Conservation (phyloP, 37 sponge, comb jelly and placozoan genomes). For the Mnemiopsis leidyi region DNA sequence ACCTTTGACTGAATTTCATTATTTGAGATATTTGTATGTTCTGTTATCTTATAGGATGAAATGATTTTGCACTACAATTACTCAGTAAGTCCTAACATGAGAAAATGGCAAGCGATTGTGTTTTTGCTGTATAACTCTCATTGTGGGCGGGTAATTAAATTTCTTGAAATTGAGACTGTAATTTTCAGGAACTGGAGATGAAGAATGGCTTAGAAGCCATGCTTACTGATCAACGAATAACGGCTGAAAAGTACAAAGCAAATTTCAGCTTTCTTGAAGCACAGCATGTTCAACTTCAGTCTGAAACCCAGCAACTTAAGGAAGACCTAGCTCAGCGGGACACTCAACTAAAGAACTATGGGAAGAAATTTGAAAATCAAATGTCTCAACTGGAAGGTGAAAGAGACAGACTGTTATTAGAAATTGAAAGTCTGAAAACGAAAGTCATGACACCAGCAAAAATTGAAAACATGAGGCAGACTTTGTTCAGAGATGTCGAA, state of each 20-base stretch:
- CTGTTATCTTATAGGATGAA: no score
- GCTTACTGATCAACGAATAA: slow-evolving; percentile 27
- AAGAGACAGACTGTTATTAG: slow-evolving; percentile 14
- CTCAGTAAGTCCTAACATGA: no score
- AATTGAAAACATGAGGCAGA: slow-evolving; percentile 28
- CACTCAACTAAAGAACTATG: background rate
- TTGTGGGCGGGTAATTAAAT: no score
- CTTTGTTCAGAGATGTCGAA: slow-evolving; percentile 42
- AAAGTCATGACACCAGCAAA: slow-evolving; percentile 60
- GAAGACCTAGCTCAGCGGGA: slow-evolving; percentile 30
- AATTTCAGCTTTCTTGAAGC: slow-evolving; percentile 57
- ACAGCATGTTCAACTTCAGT: slow-evolving; percentile 48
- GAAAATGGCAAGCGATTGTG: no score
- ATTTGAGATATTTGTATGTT: no score
- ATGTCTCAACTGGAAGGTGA: slow-evolving; percentile 23
- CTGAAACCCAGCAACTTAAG: slow-evolving; percentile 26
- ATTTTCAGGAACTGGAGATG: slow-evolving; percentile 62
- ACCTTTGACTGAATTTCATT: no score
- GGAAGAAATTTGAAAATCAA: background rate
- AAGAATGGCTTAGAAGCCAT: slow-evolving; percentile 58
- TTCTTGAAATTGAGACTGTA: no score
- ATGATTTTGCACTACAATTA: no score
- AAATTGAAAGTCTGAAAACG: slow-evolving; percentile 43
- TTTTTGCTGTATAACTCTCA: no score
- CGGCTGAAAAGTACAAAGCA: slow-evolving; percentile 54